Evolutionary conservation across 2,797 vertebrate species (phyloP).

Genomic region (Lycodopsis pacificus): DNA sequence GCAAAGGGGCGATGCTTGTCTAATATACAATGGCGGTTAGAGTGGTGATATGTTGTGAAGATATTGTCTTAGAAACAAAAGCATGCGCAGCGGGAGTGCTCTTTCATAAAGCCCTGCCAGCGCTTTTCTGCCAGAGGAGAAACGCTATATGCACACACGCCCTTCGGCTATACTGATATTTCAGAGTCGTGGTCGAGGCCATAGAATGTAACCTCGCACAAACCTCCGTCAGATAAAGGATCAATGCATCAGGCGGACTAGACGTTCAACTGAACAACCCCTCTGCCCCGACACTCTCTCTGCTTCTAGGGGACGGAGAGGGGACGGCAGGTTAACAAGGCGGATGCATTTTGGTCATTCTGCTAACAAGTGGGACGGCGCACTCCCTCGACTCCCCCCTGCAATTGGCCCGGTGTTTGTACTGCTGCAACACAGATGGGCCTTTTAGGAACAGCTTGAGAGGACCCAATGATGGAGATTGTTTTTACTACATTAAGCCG

Average conservation of each 20-base stretch:
- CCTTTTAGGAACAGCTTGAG: slow-evolving; percentile 61
- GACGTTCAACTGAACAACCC: neutral
- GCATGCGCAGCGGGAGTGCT: neutral
- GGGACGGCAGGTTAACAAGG: neutral
- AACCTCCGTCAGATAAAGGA: neutral
- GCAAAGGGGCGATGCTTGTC: neutral
- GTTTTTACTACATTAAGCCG: slow-evolving; percentile 66
- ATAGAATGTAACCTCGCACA: neutral
- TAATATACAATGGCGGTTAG: neutral
- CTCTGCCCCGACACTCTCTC: neutral
- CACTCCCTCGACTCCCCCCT: neutral
- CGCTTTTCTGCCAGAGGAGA: neutral
- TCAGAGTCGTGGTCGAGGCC: neutral
- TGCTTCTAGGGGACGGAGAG: neutral
- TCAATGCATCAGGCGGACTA: neutral
- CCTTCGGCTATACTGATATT: neutral
- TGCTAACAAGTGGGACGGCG: neutral
- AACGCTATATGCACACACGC: neutral
- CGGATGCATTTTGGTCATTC: slow-evolving; percentile 5
- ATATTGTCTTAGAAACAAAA: neutral
- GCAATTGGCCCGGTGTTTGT: neutral
- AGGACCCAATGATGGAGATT: slow-evolving; percentile 48
- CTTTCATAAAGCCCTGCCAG: neutral
- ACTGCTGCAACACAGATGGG: slow-evolving; percentile 56
- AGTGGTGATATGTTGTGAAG: neutral